A percentile compares a stretch with the other conserved stretches of the same genome.
These are phyloP conservation scores for Neotoxoptera formosana DNA, from an alignment of 1,140 invertebrate species.

Conservation along the genomic window DNA sequence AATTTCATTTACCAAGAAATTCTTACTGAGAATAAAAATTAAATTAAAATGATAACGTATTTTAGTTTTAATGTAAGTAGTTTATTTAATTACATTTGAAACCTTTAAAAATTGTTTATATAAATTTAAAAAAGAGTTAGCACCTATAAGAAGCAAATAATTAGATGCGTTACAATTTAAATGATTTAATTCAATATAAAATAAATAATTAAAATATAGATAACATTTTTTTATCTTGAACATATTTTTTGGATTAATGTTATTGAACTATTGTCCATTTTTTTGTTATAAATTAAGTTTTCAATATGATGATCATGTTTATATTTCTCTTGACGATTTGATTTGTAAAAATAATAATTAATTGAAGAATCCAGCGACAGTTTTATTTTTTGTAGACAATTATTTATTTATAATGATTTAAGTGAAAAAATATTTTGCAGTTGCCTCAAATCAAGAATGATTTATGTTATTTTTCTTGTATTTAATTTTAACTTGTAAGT, in stretches of 20 bases:
- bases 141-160: neutral
- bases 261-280: neutral
- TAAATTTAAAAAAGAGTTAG: neutral
- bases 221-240: no score
- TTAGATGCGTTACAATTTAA: neutral
- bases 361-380: neutral
- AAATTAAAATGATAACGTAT: neutral
- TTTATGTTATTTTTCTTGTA: neutral
- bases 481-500: neutral
- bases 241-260: rapidly evolving
- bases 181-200: no score
- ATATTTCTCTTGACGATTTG: neutral
- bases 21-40: neutral
- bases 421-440: neutral
- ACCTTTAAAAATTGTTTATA: neutral
- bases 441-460: neutral
- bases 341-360: neutral
- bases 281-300: neutral
- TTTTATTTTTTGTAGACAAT: neutral
- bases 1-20: neutral
- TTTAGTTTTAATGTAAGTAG: neutral
- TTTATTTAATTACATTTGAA: neutral
- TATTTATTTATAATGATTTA: neutral
- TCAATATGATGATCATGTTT: neutral
- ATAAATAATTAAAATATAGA: no score